Evolutionary conservation across 2,113 vertebrate genomes (phyloP).

Genomic region (Brachyhypopomus occidentalis): DNA sequence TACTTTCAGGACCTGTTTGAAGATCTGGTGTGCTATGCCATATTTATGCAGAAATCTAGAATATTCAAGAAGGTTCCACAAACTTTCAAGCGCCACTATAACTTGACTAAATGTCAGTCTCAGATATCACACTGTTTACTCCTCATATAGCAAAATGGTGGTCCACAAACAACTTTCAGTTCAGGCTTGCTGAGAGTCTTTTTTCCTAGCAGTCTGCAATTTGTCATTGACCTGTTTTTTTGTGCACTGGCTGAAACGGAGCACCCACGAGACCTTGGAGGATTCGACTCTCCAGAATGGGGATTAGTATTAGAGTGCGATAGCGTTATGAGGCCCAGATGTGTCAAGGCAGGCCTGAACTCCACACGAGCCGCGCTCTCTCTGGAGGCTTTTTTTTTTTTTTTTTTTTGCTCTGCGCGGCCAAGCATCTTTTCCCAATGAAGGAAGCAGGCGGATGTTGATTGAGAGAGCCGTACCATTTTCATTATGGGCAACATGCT

Average conservation of each 20-base stretch:
- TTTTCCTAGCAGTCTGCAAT: background rate
- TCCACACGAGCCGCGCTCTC: conserved; percentile 1
- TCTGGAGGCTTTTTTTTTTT: conserved; percentile 7
- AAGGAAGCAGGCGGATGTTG: conserved; percentile 56
- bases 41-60: too few species aligned
- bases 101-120: too few species aligned
- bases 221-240: conserved; percentile 14
- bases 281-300: conserved; percentile 37
- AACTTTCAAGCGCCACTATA: too few species aligned
- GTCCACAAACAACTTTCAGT: too few species aligned
- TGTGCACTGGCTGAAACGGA: conserved; percentile 7
- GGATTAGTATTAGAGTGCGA: conserved; percentile 45
- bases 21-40: too few species aligned
- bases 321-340: conserved; percentile 42
- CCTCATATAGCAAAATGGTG: background rate
- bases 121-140: background rate
- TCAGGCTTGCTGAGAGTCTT: background rate
- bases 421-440: conserved; percentile 62
- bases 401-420: conserved; percentile 5
- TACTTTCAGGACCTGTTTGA: too few species aligned
- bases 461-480: conserved; percentile 53
- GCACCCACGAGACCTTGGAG: conserved; percentile 9
- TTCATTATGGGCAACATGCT: conserved; percentile 58
- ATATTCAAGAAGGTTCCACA: too few species aligned
- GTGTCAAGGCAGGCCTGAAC: conserved; percentile 31